Evolutionary conservation across 2,888 invertebrate species (phyloP).

Genomic region (Dryomyza anilis): DNA sequence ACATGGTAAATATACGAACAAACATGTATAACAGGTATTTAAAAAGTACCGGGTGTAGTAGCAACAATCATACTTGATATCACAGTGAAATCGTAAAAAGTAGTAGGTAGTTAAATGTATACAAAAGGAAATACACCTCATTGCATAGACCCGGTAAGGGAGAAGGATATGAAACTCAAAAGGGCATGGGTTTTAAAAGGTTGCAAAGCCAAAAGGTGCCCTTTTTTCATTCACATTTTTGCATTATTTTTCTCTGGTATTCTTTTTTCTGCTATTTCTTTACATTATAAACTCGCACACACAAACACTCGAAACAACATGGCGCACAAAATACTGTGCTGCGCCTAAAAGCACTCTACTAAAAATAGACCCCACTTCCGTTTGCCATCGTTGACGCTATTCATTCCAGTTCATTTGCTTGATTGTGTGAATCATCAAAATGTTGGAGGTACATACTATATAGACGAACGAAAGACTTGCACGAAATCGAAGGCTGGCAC

Average conservation of each 20-base stretch:
- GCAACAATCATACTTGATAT: no score
- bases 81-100: no score
- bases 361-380: slow-evolving; percentile 17
- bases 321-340: slow-evolving; percentile 14
- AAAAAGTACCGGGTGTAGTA: no score
- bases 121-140: no score
- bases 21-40: no score
- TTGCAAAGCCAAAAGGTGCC: background rate
- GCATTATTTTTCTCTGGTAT: background rate
- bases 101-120: no score
- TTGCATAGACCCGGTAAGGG: no score
- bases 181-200: no score
- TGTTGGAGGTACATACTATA: background rate
- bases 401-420: slow-evolving; percentile 57
- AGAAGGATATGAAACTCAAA: no score
- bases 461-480: no score
- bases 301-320: background rate
- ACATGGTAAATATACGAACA: no score
- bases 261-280: background rate
- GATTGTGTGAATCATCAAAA: slow-evolving; percentile 52
- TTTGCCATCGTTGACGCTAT: slow-evolving; percentile 36
- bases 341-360: slow-evolving; percentile 21
- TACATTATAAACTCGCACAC: background rate
- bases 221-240: background rate
- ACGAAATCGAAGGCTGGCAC: no score